Evolutionary conservation across 2,888 invertebrate species (phyloP).

Genomic region (Athalia circularis): DNA sequence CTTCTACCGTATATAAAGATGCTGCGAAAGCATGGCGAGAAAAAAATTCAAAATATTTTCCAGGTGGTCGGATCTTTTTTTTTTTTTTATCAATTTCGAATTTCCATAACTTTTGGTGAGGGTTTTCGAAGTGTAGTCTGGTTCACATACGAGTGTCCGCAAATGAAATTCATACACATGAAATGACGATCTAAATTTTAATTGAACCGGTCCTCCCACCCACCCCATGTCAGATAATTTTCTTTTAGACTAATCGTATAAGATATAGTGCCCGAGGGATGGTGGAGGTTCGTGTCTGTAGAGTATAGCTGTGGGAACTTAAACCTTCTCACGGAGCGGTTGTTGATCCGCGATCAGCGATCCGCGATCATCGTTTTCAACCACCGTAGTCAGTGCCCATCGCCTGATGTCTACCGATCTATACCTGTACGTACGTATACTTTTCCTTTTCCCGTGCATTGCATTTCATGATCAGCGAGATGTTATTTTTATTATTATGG

Average conservation of each 20-base stretch:
- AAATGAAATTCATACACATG: too few species aligned
- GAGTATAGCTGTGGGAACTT: conserved; percentile 68
- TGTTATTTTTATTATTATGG: too few species aligned
- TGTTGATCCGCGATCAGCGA: conserved; percentile 23
- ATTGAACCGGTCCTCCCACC: not conserved
- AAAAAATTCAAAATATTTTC: too few species aligned
- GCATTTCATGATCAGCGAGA: too few species aligned
- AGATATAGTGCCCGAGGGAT: conserved; percentile 27
- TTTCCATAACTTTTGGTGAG: not conserved
- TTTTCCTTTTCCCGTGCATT: not conserved
- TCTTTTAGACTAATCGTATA: too few species aligned
- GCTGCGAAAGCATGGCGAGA: too few species aligned
- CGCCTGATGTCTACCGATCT: not conserved
- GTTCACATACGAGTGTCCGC: too few species aligned
- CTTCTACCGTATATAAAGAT: not conserved
- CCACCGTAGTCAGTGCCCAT: not conserved
- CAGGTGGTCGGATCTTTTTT: too few species aligned
- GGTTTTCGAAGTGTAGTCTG: not conserved
- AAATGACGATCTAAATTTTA: not conserved
- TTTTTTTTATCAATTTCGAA: too few species aligned
- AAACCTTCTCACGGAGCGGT: conserved; percentile 66
- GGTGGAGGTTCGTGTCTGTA: not conserved
- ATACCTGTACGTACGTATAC: not conserved
- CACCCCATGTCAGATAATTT: not conserved
- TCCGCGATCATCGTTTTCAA: not conserved